Evolutionary conservation across 2,797 vertebrate species (phyloP), one percentile per base, ranked within the genome.

Genomic region (Balearica regulorum): DNA sequence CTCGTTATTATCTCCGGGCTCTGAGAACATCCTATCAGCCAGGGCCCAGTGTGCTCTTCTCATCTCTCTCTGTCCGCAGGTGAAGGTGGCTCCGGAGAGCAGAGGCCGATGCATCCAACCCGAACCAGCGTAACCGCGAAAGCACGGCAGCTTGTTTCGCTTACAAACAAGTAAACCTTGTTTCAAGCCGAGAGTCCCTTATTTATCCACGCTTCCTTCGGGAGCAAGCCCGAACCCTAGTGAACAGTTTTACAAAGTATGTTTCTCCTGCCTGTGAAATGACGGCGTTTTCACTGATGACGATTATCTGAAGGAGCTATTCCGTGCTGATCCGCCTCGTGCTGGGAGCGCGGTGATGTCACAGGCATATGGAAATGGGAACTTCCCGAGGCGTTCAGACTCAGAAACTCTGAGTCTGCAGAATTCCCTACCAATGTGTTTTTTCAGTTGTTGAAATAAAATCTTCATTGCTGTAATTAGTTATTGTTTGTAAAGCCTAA

Each of bases 281-380:
- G 2, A n/a, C 29, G 1, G 28, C 13, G 6, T 13, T 58, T 18
- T 11, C 77, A 8, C 41, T 0, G 33, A 3, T 10, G 8, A 24
- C 58, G 20, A 5, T 14, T 11, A 10, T 29, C 26, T 3, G 10
- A 31, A 43, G 72, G 54, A 61, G 70, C 66, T 21, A 7, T 21
- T 37, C 51, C 12, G 55, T 1, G 69, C 48, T 15, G 14, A 10
- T 11, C 39, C 19, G 25, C 68, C 62, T 37, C 7, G 4, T 16
- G 39, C 72, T 1, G 11, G 60, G 46, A 46, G 28, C 3, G 3
- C 2, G 8, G 13, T 1, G 41, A 11, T 7, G 53, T 10, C 4
- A 0, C 5, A 10, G 2, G 10, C 0, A 0, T 3, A 2, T 0
- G 16, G 12, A 53, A 46, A 54, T 0, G 2, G 77, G n/a, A 83